These are phyloP conservation scores for Hipposideros armiger DNA, from an alignment of 2,113 vertebrate species.

Conservation along the genomic window DNA sequence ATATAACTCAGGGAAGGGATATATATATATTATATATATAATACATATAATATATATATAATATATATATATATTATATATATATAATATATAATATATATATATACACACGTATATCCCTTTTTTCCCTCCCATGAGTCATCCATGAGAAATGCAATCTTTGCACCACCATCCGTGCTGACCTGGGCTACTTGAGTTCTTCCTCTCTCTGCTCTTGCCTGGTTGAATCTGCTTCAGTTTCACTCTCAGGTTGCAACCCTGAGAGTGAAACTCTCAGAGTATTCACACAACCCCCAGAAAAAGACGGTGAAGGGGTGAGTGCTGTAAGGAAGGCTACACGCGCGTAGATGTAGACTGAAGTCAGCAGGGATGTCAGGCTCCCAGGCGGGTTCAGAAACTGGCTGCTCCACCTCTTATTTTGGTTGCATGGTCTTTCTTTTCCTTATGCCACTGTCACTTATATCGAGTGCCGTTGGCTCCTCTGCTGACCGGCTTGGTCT, in stretches of 20 bases:
- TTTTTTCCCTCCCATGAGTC: background rate
- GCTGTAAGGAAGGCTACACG: background rate
- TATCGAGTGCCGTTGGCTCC: background rate
- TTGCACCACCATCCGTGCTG: background rate
- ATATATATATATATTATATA: no score
- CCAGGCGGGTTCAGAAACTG: background rate
- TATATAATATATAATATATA: no score
- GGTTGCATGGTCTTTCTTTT: background rate
- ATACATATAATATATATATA: no score
- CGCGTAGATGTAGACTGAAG: background rate
- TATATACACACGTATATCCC: no score
- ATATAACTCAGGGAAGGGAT: no score
- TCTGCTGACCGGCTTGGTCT: background rate
- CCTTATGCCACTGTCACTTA: background rate
- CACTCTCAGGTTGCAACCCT: background rate
- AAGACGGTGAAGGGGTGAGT: background rate
- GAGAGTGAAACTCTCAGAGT: no score
- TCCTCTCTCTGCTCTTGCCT: background rate
- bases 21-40: no score
- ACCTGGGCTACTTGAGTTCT: background rate
- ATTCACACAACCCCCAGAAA: background rate
- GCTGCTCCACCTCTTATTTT: background rate
- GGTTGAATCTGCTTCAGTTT: background rate
- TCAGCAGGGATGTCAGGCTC: background rate
- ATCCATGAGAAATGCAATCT: background rate